phyloP scores from a whole-genome alignment of 2,888 invertebrate species.

The Scaptomyza flava region DNA sequence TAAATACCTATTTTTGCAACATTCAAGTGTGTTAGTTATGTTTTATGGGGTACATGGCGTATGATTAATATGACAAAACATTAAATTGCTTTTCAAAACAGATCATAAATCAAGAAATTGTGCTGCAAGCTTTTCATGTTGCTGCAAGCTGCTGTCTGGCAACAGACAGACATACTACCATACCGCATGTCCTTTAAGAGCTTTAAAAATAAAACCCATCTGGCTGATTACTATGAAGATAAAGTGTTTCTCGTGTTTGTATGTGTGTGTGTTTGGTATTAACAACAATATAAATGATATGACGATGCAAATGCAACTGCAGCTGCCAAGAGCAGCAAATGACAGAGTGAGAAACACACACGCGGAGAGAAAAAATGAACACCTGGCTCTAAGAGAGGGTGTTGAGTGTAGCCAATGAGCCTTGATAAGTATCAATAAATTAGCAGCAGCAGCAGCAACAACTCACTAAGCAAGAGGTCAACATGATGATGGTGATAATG shows the following conservation, averaged over 20 bases:
- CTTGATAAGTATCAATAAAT: conserved; percentile 16
- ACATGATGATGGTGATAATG: conserved; percentile 42
- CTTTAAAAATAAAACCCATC: conserved; percentile 39
- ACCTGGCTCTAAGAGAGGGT: not conserved
- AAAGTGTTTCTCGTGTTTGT: conserved; percentile 5
- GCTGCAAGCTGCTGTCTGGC: conserved; percentile 26
- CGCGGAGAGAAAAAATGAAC: not conserved
- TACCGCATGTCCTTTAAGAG: conserved; percentile 22
- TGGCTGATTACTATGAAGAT: conserved; percentile 67
- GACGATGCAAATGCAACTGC: conserved; percentile 15
- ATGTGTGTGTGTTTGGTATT: conserved; percentile 7
- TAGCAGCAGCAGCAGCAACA: conserved; percentile 30
- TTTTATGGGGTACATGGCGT: conserved; percentile 47
- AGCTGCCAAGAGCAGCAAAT: conserved; percentile 8
- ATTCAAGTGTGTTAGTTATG: conserved; percentile 8
- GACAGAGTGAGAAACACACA: conserved; percentile 7
- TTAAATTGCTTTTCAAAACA: conserved; percentile 30
- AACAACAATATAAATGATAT: conserved; percentile 15
- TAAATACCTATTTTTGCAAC: not conserved
- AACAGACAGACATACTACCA: conserved; percentile 1
- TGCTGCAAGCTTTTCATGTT: conserved; percentile 29
- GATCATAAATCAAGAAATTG: conserved; percentile 37
- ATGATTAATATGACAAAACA: conserved; percentile 60
- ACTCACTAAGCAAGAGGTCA: conserved; percentile 8
- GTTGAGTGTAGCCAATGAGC: not conserved